Percentiles rank a stretch among this genome's conserved stretches.
Evolutionary conservation across 2,113 vertebrate genomes (phyloP).

Genomic region (Echinops telfairi): DNA sequence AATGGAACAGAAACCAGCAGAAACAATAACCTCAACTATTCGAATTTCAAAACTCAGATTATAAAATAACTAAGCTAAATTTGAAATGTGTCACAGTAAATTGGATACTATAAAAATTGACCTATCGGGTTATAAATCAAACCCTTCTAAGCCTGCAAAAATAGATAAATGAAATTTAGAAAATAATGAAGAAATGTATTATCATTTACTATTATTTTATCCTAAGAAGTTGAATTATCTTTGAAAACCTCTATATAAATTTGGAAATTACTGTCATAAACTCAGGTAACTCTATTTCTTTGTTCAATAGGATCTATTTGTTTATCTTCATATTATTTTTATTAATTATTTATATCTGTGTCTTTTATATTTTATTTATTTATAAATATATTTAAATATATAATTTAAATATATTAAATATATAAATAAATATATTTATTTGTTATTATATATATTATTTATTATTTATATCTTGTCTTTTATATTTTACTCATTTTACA

Average conservation of each 20-base stretch:
- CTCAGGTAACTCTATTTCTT: background rate
- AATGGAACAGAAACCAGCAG: background rate
- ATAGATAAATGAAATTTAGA: too few species aligned
- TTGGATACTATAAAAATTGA: background rate
- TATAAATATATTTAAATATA: too few species aligned
- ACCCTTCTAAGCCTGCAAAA: too few species aligned
- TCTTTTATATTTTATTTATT: background rate
- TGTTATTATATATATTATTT: too few species aligned
- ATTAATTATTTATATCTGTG: too few species aligned
- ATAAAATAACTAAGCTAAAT: slow-evolving; percentile 10
- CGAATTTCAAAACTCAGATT: background rate
- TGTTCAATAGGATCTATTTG: too few species aligned
- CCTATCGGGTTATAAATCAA: too few species aligned
- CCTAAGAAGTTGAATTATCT: background rate
- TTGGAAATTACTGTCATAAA: background rate
- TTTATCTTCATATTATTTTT: too few species aligned
- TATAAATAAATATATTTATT: too few species aligned
- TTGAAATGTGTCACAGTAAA: background rate
- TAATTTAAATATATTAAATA: too few species aligned
- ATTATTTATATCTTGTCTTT: background rate
- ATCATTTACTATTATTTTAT: background rate
- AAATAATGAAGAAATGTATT: background rate
- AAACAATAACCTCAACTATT: background rate
- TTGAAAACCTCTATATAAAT: background rate
- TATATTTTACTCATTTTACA: background rate